A percentile compares a stretch with the other conserved stretches of the same genome.
Conservation (phyloP, 2,888 invertebrate genomes). For the Gnatocerus cornutus region DNA sequence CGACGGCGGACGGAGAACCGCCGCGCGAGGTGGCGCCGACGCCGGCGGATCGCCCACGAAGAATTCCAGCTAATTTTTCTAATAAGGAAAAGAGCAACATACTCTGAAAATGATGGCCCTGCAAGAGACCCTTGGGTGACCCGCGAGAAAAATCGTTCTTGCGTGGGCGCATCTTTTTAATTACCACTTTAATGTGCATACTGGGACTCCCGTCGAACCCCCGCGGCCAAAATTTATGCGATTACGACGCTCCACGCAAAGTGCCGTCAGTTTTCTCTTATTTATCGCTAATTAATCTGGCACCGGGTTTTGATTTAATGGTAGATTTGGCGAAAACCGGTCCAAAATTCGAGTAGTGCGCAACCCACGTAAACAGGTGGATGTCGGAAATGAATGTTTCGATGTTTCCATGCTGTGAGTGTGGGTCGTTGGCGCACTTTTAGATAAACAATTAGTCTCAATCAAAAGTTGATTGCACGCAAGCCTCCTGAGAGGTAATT, state of each 20-base stretch:
- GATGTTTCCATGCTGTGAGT: slow-evolving; percentile 36
- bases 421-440: slow-evolving; percentile 45
- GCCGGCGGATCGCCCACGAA: too few species aligned
- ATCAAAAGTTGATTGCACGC: slow-evolving; percentile 52
- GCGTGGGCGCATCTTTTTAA: slow-evolving; percentile 40
- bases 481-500: slow-evolving; percentile 58
- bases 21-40: too few species aligned
- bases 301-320: slow-evolving; percentile 42
- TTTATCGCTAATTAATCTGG: slow-evolving; percentile 66
- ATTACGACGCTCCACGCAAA: slow-evolving; percentile 62
- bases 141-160: too few species aligned
- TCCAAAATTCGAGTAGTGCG: neutral
- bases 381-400: slow-evolving; percentile 32
- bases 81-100: too few species aligned
- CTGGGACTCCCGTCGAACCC: slow-evolving; percentile 45
- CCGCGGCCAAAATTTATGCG: slow-evolving; percentile 62
- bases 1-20: neutral
- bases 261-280: slow-evolving; percentile 61
- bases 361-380: slow-evolving; percentile 27
- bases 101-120: neutral
- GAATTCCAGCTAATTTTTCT: too few species aligned
- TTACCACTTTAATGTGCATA: slow-evolving; percentile 41
- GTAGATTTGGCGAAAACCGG: slow-evolving; percentile 9
- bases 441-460: slow-evolving; percentile 50
- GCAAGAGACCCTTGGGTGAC: too few species aligned